Conservation (phyloP, 2,888 invertebrate genomes). For the Drosophila infuscata region DNA sequence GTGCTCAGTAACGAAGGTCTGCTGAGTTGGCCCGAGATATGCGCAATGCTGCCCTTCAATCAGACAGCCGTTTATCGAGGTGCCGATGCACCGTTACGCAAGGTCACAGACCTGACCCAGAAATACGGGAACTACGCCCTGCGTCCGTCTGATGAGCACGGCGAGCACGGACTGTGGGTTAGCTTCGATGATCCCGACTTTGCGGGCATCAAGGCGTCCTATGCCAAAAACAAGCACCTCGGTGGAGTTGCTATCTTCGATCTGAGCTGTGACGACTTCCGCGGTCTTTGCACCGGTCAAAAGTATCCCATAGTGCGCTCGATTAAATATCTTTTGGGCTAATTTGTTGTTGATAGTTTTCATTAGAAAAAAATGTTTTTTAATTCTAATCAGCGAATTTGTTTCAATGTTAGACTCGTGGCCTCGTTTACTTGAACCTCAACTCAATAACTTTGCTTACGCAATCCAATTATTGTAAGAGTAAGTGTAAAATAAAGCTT, state of each 20-base stretch:
- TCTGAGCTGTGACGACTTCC: conserved; percentile 92
- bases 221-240: conserved; percentile 89
- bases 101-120: conserved; percentile 92
- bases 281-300: conserved; percentile 91
- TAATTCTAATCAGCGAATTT: conserved; percentile 44
- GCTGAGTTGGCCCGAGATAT: conserved; percentile 92
- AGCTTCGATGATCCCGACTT: conserved; percentile 93
- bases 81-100: conserved; percentile 88
- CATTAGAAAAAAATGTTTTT: conserved; percentile 12
- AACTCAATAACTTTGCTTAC: conserved; percentile 38
- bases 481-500: conserved; percentile 31
- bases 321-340: conserved; percentile 87
- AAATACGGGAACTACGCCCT: conserved; percentile 92
- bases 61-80: conserved; percentile 87
- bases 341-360: conserved; percentile 12
- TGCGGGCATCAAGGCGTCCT: conserved; percentile 91
- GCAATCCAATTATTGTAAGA: conserved; percentile 40
- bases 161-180: conserved; percentile 91
- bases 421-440: conserved; percentile 43
- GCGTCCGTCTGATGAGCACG: conserved; percentile 88
- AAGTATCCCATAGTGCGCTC: conserved; percentile 92
- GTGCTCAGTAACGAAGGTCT: conserved; percentile 88
- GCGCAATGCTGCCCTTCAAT: conserved; percentile 89
- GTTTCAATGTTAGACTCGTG: conserved; percentile 42
- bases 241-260: conserved; percentile 92